Evolutionary conservation across 64 coral and sea anemone genomes (phyloP), one percentile per base, ranked within the genome.

Genomic region (Montipora foliosa): DNA sequence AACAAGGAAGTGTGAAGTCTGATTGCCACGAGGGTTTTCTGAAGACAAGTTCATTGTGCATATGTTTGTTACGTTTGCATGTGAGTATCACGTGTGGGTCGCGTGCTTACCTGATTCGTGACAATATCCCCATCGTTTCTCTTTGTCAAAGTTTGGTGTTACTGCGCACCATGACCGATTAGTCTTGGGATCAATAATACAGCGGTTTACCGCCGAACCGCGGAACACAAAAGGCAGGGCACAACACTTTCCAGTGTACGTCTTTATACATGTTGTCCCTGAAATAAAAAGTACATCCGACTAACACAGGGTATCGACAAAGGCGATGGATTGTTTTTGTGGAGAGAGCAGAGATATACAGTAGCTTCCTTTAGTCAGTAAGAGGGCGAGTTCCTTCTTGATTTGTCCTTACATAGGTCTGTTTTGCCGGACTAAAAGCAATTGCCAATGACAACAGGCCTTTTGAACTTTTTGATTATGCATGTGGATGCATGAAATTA

Each of bases 81-180:
- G 12, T 21, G 19, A 24, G 25, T 48, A 45, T 45, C 70, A 74
- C 66, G 69, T 58, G 48, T 52, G 12, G 69, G 13, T 13, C 53
- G 53, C 1, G 7, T 21, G 8, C 73, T 89, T 8, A 95, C 94
- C 94, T 91, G 94, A 62, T 72, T 48, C 73, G 1, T 90, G 87
- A 24, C 94, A 95, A 75, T 89, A 95, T 61, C 89, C 94, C 94
- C 94, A 95, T 19, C 61, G 74, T 67, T 87, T 95, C 8, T 95
- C 94, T 21, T 51, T 74, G 48, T 95, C 94, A 74, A 79, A 95
- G 52, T 95, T 91, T 5, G 94, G 94, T 16, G 94, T 95, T 20
- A 82, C 91, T 9, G 94, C 79, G 13, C 94, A 95, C 94, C 94
- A 95, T 17, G 90, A 69, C 8, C 83, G 79, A 24, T 72, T 81